Conservation (phyloP, 2,888 invertebrate genomes). For the Pseudococcus longispinus region DNA sequence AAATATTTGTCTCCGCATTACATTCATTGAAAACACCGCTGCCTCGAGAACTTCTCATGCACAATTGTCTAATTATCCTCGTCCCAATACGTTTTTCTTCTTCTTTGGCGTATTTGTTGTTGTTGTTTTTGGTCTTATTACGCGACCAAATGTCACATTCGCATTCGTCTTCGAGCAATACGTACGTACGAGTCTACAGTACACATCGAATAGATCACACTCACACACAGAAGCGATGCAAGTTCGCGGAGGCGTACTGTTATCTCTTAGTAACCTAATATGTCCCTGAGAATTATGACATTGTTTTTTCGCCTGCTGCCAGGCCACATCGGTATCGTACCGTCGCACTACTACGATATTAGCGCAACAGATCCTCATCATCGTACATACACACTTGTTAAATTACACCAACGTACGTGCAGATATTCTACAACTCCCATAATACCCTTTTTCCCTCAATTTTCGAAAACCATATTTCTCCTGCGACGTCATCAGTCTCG, state of each 20-base stretch:
- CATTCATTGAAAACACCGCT: too few relatives aligned
- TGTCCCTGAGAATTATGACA: constrained; percentile 31
- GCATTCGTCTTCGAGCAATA: not conserved
- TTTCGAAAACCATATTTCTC: too few relatives aligned
- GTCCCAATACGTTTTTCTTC: not conserved
- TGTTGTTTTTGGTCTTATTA: not conserved
- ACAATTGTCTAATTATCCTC: too few relatives aligned
- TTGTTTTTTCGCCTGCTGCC: not conserved
- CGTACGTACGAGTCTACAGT: not conserved
- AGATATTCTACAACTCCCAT: too few relatives aligned
- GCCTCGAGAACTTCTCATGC: too few relatives aligned
- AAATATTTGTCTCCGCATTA: too few relatives aligned
- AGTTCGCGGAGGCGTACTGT: not conserved
- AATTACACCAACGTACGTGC: too few relatives aligned
- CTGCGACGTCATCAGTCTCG: too few relatives aligned
- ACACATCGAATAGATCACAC: not conserved
- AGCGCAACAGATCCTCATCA: not conserved
- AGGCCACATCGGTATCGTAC: not conserved
- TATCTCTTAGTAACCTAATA: constrained; percentile 20
- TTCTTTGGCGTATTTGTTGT: not conserved
- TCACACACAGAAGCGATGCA: not conserved
- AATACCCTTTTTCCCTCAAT: too few relatives aligned
- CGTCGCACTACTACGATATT: not conserved
- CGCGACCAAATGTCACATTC: not conserved
- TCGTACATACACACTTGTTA: not conserved